These are phyloP conservation scores for Drosophila obscura DNA, from an alignment of 1,140 invertebrate species.

Conservation along the genomic window DNA sequence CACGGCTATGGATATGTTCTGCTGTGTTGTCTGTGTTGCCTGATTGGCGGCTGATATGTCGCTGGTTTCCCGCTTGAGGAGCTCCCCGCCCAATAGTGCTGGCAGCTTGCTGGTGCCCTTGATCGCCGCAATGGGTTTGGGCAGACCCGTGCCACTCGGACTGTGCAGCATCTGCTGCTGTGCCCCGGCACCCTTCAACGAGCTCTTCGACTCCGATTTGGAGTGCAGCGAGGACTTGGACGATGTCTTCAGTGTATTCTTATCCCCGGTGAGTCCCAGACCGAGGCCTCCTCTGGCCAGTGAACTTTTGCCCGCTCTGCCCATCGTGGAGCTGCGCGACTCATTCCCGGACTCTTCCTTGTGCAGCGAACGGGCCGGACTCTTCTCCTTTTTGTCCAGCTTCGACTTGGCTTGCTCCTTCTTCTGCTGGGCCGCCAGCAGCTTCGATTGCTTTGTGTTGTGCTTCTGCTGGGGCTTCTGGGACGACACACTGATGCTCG, in stretches of 20 bases:
- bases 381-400: conserved; percentile 79
- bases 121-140: conserved; percentile 94
- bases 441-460: conserved; percentile 77
- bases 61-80: conserved; percentile 69
- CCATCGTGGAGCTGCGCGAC: conserved; percentile 71
- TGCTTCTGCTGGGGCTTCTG: conserved; percentile 59
- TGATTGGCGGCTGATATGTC: conserved; percentile 73
- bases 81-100: conserved; percentile 78
- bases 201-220: conserved; percentile 78
- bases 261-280: conserved; percentile 40
- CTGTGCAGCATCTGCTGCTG: conserved; percentile 55
- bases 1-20: conserved; percentile 74
- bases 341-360: conserved; percentile 74
- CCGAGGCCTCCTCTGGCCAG: conserved; percentile 36
- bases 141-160: conserved; percentile 88
- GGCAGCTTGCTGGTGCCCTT: conserved; percentile 91
- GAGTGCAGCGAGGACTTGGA: conserved; percentile 77
- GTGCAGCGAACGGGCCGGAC: conserved; percentile 74
- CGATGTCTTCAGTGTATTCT: conserved; percentile 69
- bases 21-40: conserved; percentile 43
- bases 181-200: conserved; percentile 58
- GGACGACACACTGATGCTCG: conserved; percentile 60
- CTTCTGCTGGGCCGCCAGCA: conserved; percentile 73
- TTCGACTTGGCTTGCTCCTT: conserved; percentile 71
- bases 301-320: conserved; percentile 61